A percentile compares a stretch with the other conserved stretches of the same genome.
Evolutionary conservation across 92 coral and sea anemone genomes (phyloP).

Genomic region (Porites cylindrica): DNA sequence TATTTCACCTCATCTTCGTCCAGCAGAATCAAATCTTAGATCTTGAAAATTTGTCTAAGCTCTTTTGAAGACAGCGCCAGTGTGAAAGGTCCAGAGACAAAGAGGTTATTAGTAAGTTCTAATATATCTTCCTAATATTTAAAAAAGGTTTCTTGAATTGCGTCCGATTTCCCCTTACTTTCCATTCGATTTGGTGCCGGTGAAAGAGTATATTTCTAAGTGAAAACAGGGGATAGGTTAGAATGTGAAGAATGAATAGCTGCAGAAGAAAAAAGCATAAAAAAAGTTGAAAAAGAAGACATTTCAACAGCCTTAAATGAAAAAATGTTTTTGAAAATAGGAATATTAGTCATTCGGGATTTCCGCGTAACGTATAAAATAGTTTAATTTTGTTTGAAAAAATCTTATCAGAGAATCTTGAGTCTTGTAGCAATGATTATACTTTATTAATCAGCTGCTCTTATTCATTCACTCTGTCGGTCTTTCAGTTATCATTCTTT

Average conservation of each 20-base stretch:
- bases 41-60: not conserved
- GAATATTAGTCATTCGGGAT: not conserved
- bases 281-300: not conserved
- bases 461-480: too few species aligned
- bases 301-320: not conserved
- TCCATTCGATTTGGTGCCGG: not conserved
- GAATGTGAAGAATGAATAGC: not conserved
- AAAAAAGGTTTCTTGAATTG: too few species aligned
- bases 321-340: too few species aligned
- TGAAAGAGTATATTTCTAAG: not conserved
- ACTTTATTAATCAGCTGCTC: too few species aligned
- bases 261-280: not conserved
- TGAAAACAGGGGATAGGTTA: not conserved
- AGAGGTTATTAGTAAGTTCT: conserved; percentile 7
- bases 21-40: not conserved
- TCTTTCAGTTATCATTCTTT: too few species aligned
- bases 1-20: not conserved
- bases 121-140: too few species aligned
- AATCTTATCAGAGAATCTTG: too few species aligned
- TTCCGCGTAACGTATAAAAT: not conserved
- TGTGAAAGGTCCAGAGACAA: not conserved
- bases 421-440: too few species aligned
- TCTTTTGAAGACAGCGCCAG: not conserved
- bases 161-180: not conserved
- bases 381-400: too few species aligned